Evolutionary conservation across 2,797 vertebrate species (phyloP), one percentile per base, ranked within the genome.

Genomic region (Gobio occitaniae): DNA sequence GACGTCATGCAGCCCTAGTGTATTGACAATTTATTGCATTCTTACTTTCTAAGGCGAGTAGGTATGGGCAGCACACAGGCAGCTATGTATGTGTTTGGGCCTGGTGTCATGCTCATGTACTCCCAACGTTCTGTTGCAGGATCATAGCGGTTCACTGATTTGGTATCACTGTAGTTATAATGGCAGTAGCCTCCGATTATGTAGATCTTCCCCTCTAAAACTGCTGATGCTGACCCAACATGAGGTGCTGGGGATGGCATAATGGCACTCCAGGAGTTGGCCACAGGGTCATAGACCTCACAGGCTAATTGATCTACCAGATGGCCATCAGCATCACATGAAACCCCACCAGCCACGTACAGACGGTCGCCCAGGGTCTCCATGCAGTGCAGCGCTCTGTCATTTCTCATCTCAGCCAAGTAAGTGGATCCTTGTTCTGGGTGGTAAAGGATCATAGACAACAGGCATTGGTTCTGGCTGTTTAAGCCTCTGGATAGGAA

Each of bases 111-210:
- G 2, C 95, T 93, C 92, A 94, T 86, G 72, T 59, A 93, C 84
- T 94, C 91, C 95, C 95, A 96, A 19, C 86, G 71, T 56, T 90
- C 86, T 15, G 47, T 88, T 59, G 79, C 79, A 25, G 90, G 88
- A 78, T 95, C 88, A 65, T 93, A 95, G 25, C 94, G 91, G 65
- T 96, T 95, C 25, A 95, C 90, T 41, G 94, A 84, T 41, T 90
- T 90, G 15, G 90, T 90, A 84, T 96, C 95, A 1, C 90, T 93
- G 84, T 93, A 93, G 77, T 95, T 92, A 0, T 95, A 93, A 75
- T 94, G 93, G 87, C 91, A 91, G 87, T 95, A 95, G 13, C 95
- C 95, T 48, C 95, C 95, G 52, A 96, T 86, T 0, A 96, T 16
- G 32, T 95, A 96, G 71, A 96, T 17, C 89, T 93, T 94, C 25